Evolutionary conservation across 2,113 vertebrate genomes (phyloP).

Genomic region (Urocynchramus pylzowi): DNA sequence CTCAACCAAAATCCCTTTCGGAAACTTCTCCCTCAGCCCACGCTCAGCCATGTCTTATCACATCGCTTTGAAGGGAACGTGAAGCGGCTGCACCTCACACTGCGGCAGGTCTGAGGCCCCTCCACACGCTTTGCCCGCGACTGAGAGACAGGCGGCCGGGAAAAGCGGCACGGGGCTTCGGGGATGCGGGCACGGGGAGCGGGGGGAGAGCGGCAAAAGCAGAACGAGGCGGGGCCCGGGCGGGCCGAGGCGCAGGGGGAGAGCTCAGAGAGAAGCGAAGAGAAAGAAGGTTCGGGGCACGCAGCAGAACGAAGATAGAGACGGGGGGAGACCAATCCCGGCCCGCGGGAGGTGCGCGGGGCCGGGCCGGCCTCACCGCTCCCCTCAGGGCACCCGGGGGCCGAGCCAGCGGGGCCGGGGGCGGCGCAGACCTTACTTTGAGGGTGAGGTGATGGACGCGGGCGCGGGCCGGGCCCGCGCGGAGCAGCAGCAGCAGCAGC

Average conservation of each 20-base stretch:
- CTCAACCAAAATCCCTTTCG: not conserved
- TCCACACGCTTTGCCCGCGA: rapidly evolving
- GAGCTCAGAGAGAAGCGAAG: not conserved
- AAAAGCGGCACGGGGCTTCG: rapidly evolving
- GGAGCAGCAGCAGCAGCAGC: constrained; percentile 29
- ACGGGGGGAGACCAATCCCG: not conserved
- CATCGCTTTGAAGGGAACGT: rapidly evolving
- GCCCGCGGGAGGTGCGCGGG: not conserved
- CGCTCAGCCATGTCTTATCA: rapidly evolving
- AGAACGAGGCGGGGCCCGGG: rapidly evolving
- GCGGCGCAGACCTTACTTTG: constrained; percentile 65
- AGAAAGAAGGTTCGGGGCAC: rapidly evolving
- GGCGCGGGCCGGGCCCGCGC: constrained; percentile 7
- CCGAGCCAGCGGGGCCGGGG: not conserved
- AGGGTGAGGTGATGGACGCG: constrained; percentile 76
- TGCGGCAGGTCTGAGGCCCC: rapidly evolving
- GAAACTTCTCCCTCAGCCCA: not conserved
- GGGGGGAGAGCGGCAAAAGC: not conserved
- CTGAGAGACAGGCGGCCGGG: rapidly evolving
- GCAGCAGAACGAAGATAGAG: too few species aligned
- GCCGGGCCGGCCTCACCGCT: not conserved
- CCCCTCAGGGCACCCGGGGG: not conserved
- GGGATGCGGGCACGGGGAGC: not conserved
- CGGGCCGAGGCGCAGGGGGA: rapidly evolving
- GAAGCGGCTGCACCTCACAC: not conserved